Percentiles rank a stretch among this genome's conserved stretches.
phyloP scores from a whole-genome alignment of 2,888 invertebrate species.

The Thymelicus lineola region DNA sequence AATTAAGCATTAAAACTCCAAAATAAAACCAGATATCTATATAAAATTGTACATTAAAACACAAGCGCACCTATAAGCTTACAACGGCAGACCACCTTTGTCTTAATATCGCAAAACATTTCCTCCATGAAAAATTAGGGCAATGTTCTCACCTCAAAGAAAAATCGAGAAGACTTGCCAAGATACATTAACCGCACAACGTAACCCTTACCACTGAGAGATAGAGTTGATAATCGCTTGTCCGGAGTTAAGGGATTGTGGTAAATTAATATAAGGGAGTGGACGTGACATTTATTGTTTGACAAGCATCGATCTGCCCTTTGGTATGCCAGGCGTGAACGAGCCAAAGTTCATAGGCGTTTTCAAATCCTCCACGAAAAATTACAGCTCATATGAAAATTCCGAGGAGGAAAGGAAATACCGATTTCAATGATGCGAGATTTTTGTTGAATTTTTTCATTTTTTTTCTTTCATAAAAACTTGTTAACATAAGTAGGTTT shows the following conservation, averaged over 20 bases:
- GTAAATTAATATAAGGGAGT: constrained; percentile 77
- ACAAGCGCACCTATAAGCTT: constrained; percentile 30
- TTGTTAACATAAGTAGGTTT: background rate
- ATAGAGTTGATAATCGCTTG: constrained; percentile 50
- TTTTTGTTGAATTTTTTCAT: background rate
- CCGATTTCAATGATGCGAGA: background rate
- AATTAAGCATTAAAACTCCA: no score
- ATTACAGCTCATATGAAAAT: constrained; percentile 33
- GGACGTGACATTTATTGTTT: constrained; percentile 86
- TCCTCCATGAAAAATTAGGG: constrained; percentile 72
- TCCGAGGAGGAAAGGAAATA: constrained; percentile 1
- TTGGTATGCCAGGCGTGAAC: constrained; percentile 80
- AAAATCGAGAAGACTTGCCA: constrained; percentile 66
- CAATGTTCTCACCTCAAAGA: constrained; percentile 80
- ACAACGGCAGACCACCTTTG: constrained; percentile 48
- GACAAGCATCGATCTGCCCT: constrained; percentile 84
- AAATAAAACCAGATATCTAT: no score
- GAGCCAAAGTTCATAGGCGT: constrained; percentile 49
- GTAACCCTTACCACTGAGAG: constrained; percentile 39
- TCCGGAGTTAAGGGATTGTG: constrained; percentile 41
- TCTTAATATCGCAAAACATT: constrained; percentile 72
- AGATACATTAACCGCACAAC: constrained; percentile 44
- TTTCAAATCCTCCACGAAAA: constrained; percentile 41
- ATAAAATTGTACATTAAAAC: constrained; percentile 4
- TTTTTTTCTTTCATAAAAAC: background rate